Percentiles rank a stretch among this genome's conserved stretches.
Evolutionary conservation across 2,797 vertebrate species (phyloP).

Genomic region (Peromyscus nudipes): DNA sequence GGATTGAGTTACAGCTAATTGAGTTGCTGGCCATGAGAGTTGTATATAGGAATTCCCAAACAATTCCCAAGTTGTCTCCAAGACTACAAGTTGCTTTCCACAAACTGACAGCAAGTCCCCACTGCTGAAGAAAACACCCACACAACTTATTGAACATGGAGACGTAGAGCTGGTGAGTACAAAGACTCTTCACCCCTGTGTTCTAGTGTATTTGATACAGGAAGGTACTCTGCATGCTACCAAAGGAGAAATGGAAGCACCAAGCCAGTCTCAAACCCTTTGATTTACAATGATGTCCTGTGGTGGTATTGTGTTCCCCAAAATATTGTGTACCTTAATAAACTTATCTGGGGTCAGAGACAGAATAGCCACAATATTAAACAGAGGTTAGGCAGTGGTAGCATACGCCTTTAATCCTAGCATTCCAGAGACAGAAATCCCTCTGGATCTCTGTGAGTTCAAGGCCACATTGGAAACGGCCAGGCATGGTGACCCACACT

Average conservation of each 20-base stretch:
- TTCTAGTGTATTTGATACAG: neutral
- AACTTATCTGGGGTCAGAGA: too few relatives aligned
- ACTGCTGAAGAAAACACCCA: neutral
- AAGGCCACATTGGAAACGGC: too few relatives aligned
- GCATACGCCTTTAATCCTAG: too few relatives aligned
- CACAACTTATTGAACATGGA: neutral
- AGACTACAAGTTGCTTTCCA: neutral
- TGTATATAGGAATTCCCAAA: neutral
- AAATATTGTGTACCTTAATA: too few relatives aligned
- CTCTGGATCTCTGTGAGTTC: too few relatives aligned
- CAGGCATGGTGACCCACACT: too few relatives aligned
- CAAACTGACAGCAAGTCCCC: neutral
- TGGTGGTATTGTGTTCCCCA: too few relatives aligned
- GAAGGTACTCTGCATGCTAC: neutral
- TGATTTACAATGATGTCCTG: neutral
- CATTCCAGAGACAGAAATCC: too few relatives aligned
- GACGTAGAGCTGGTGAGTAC: neutral
- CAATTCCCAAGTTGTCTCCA: neutral
- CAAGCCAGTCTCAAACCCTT: neutral
- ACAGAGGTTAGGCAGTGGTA: too few relatives aligned
- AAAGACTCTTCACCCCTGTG: neutral
- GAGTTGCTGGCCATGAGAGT: neutral
- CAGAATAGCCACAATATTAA: too few relatives aligned
- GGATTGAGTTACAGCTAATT: neutral
- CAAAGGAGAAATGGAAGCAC: neutral